Evolutionary conservation across 2,797 vertebrate genomes (phyloP).

Genomic region (Labeo calbasu): DNA sequence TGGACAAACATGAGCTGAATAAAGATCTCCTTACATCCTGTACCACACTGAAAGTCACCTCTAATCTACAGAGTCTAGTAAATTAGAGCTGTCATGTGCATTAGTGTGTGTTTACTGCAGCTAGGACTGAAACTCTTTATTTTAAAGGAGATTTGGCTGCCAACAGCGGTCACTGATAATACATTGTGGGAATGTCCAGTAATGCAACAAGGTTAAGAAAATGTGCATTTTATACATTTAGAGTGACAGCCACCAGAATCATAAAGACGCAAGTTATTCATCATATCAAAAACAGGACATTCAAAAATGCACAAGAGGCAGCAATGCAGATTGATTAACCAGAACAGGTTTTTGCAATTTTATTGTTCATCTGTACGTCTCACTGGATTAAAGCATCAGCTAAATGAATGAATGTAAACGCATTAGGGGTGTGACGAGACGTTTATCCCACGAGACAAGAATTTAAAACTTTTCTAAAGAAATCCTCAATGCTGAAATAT

Average conservation of each 20-base stretch:
- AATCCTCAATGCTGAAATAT: too few relatives aligned
- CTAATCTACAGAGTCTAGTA: slow-evolving; percentile 62
- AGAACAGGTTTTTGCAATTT: neutral
- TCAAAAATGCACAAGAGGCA: neutral
- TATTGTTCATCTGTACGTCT: neutral
- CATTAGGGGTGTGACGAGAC: too few relatives aligned
- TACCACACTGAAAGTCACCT: slow-evolving; percentile 80
- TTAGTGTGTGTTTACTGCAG: neutral
- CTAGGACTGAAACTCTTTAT: neutral
- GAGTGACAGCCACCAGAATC: neutral
- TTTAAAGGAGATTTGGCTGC: neutral
- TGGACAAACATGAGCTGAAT: slow-evolving; percentile 71
- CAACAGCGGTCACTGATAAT: too few relatives aligned
- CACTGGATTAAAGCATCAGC: neutral
- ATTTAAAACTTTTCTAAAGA: too few relatives aligned
- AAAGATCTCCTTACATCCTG: slow-evolving; percentile 71
- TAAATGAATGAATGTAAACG: neutral
- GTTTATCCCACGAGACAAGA: too few relatives aligned
- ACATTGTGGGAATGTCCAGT: neutral
- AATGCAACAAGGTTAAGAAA: too few relatives aligned
- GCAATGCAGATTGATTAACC: neutral
- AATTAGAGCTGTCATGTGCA: neutral
- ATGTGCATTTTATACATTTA: too few relatives aligned
- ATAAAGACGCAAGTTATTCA: neutral
- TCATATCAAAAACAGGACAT: neutral